phyloP scores from a whole-genome alignment of 2,888 invertebrate genomes.

The Pemphredon lugubris region DNA sequence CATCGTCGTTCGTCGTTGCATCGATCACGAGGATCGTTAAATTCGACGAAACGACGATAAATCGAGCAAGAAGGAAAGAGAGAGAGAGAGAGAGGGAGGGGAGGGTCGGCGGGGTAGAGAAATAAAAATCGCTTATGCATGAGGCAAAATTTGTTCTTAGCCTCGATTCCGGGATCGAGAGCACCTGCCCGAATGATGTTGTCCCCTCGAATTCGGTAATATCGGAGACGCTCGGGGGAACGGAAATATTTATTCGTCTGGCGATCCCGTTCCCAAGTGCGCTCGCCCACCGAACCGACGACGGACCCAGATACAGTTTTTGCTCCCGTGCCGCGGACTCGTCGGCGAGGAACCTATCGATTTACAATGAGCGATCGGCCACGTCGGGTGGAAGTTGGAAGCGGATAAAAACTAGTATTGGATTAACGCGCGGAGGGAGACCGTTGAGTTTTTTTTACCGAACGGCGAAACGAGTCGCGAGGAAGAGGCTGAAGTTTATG shows the following conservation, averaged over 20 bases:
- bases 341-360: conserved; percentile 60
- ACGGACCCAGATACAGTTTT: conserved; percentile 52
- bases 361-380: conserved; percentile 70
- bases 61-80: too few species aligned
- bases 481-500: conserved; percentile 58
- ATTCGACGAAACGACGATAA: conserved; percentile 28
- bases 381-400: conserved; percentile 54
- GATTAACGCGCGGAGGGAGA: conserved; percentile 64
- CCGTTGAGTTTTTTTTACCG: conserved; percentile 50
- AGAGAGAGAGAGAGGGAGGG: conserved; percentile 2
- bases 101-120: conserved; percentile 11
- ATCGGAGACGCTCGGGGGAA: conserved; percentile 32
- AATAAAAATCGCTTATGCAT: conserved; percentile 23
- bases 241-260: conserved; percentile 60
- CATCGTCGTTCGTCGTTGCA: conserved; percentile 10
- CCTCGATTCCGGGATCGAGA: conserved; percentile 45
- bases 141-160: conserved; percentile 60
- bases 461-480: conserved; percentile 38
- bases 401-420: conserved; percentile 67
- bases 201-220: conserved; percentile 58
- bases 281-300: conserved; percentile 6
- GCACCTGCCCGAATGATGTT: conserved; percentile 65
- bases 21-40: conserved; percentile 31
- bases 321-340: conserved; percentile 43
- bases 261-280: conserved; percentile 29